phyloP scores from a whole-genome alignment of 2,888 invertebrate genomes.

The Ganaspis brasiliensis region DNA sequence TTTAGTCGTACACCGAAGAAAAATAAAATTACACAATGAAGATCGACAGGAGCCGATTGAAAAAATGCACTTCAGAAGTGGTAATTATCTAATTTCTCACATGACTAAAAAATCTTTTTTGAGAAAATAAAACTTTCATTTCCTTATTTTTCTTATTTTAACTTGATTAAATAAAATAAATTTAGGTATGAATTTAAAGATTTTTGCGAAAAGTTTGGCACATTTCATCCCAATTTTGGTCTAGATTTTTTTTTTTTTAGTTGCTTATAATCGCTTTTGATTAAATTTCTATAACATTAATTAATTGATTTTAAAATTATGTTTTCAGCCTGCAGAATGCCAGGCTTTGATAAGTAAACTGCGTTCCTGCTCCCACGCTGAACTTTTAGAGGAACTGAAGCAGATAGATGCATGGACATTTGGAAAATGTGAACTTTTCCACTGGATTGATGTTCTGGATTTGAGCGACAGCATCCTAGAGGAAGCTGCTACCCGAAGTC shows the following conservation, averaged over 20 bases:
- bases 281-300: constrained; percentile 44
- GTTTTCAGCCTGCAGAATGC: constrained; percentile 86
- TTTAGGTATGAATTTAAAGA: no score
- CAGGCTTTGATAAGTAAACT: constrained; percentile 88
- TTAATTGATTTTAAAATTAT: constrained; percentile 11
- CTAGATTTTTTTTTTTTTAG: constrained; percentile 20
- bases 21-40: constrained; percentile 84
- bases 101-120: not conserved
- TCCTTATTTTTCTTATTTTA: no score
- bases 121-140: no score
- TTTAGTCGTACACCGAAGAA: constrained; percentile 65
- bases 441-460: constrained; percentile 93
- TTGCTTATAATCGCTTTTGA: constrained; percentile 20
- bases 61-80: constrained; percentile 92
- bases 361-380: constrained; percentile 85
- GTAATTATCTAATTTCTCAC: constrained; percentile 78
- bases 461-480: constrained; percentile 89
- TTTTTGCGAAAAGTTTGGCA: no score
- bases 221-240: no score
- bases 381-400: constrained; percentile 86
- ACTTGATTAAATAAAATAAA: no score
- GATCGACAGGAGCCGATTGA: constrained; percentile 90
- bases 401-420: constrained; percentile 91
- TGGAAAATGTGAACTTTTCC: constrained; percentile 92
- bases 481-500: constrained; percentile 85